Evolutionary conservation across 2,888 invertebrate genomes (phyloP).

Genomic region (Lochmaea crataegi): DNA sequence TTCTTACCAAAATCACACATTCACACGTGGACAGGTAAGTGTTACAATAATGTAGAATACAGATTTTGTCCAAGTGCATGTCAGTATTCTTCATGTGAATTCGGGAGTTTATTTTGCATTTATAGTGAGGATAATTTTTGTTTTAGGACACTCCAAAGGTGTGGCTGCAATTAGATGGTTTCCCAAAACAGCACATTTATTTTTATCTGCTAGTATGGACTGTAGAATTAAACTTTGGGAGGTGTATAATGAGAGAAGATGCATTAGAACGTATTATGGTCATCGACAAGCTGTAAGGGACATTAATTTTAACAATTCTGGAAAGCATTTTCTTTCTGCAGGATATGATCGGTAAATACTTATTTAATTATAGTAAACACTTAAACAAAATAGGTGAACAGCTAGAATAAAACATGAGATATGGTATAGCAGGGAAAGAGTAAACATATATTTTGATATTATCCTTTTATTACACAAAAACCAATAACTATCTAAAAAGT

Average conservation of each 20-base stretch:
- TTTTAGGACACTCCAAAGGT: constrained; percentile 84
- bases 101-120: too few species aligned
- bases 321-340: constrained; percentile 93
- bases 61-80: neutral
- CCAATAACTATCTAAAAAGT: neutral
- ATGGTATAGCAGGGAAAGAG: too few species aligned
- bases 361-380: neutral
- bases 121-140: too few species aligned
- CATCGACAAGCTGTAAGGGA: constrained; percentile 98
- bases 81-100: too few species aligned
- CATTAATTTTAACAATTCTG: constrained; percentile 94
- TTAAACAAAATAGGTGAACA: too few species aligned
- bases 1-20: constrained; percentile 96
- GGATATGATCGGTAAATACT: constrained; percentile 72
- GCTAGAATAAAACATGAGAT: too few species aligned
- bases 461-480: too few species aligned
- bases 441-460: too few species aligned
- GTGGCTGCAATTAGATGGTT: constrained; percentile 96
- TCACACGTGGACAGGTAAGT: constrained; percentile 90
- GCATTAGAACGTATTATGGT: constrained; percentile 94
- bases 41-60: neutral
- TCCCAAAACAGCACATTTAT: constrained; percentile 92
- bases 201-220: constrained; percentile 97
- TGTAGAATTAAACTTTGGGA: constrained; percentile 98
- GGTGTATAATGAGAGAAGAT: constrained; percentile 94